Base-by-base conservation (phyloP, 2,113 vertebrate species). In the Copsychus sechellarum region DNA sequence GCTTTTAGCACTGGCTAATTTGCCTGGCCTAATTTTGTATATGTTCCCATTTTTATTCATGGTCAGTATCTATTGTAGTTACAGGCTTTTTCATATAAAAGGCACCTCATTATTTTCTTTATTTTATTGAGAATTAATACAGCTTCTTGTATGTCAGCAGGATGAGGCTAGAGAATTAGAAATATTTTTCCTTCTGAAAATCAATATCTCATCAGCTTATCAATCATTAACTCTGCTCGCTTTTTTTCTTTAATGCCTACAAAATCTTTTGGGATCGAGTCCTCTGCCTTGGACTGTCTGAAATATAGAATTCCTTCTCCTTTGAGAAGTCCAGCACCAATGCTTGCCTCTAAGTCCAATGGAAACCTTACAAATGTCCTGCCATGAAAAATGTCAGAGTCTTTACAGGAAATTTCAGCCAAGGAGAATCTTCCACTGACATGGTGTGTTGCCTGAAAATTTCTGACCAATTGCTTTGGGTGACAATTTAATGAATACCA, bases 31-130 rank as follows among this genome's bases (percentile, higher is more conserved):
- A 88, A 95, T 96, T 95, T 96, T 91, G 47, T 92, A 18, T 94
- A 92, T 90, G 69, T 87, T 92, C 50, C 74, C 86, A 92, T 96
- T 96, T 91, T 78, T 82, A 96, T 97, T 94, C 93, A 81, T 87
- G 91, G 93, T 92, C 93, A 92, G 91, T 84, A 51, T 48, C 91
- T 89, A 57, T 76, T 90, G 92, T 83, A 92, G 66, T 92, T 90
- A 86, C 74, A 82, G 78, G 33, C 51, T 95, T 95, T 92, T 78
- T 90, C 53, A 3, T 76, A 65, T 40, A 92, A 93, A 95, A 95
- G 56, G 6, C 33, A 88, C 51, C 26, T 74, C 69, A 83, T 74
- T 95, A 72, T 86, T 93, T 78, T 78, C 88, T 90, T 81, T 84
- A 79, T 92, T 93, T 95, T 94, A 86, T 29, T 47, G 92, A 66